Evolutionary conservation across 2,113 vertebrate species (phyloP).

Genomic region (Phrynocephalus versicolor): DNA sequence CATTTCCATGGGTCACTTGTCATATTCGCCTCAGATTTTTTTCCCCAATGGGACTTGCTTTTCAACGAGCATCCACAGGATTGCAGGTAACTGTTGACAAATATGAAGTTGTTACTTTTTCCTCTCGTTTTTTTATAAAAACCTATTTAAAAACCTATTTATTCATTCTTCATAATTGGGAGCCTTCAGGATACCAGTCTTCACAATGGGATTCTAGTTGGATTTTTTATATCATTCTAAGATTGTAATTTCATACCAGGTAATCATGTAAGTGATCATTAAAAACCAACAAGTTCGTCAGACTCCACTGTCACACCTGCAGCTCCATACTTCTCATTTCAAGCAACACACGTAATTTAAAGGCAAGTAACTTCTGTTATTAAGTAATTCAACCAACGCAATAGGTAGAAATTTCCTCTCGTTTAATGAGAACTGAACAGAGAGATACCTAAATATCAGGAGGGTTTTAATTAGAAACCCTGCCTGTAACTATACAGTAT

Average conservation of each 20-base stretch:
- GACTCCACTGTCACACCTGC: slow-evolving; percentile 45
- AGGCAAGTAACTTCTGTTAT: slow-evolving; percentile 64
- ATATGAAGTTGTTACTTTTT: too few species aligned
- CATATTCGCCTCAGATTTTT: too few species aligned
- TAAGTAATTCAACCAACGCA: slow-evolving; percentile 58
- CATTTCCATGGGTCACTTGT: too few species aligned
- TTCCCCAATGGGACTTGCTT: not conserved
- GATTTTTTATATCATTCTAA: not conserved
- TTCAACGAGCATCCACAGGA: not conserved
- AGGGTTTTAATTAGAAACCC: slow-evolving; percentile 71
- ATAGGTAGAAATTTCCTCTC: not conserved
- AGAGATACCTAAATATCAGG: slow-evolving; percentile 60
- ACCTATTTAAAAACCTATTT: not conserved
- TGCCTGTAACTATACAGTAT: slow-evolving; percentile 73
- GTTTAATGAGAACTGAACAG: slow-evolving; percentile 58
- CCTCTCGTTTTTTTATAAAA: too few species aligned
- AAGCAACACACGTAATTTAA: slow-evolving; percentile 57
- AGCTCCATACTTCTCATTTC: slow-evolving; percentile 54
- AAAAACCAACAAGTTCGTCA: slow-evolving; percentile 5
- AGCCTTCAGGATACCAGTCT: not conserved
- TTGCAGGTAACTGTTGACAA: too few species aligned
- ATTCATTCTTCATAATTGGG: not conserved
- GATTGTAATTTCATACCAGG: slow-evolving; percentile 25
- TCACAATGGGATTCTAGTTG: not conserved
- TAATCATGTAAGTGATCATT: slow-evolving; percentile 14